These are phyloP conservation scores for Furcifer pardalis DNA, from an alignment of 2,797 vertebrate genomes.

Conservation along the genomic window DNA sequence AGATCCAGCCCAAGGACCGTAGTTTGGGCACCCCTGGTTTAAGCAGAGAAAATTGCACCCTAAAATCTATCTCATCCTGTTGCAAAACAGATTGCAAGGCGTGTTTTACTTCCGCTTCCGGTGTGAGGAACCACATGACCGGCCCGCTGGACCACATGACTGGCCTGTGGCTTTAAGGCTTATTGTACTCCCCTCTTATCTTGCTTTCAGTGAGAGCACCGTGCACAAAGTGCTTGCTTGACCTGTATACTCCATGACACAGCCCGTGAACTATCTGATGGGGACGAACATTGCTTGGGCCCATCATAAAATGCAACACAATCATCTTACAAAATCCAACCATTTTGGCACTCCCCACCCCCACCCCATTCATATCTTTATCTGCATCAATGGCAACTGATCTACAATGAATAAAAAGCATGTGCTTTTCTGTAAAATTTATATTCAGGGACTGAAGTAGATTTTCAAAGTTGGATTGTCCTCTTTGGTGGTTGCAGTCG, in stretches of 20 bases:
- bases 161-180: no score
- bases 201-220: constrained; percentile 18
- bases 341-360: constrained; percentile 65
- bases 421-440: accelerated
- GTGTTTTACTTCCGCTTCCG: no score
- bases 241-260: constrained; percentile 15
- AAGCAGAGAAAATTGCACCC: no score
- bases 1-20: no score
- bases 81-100: no score
- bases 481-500: constrained; percentile 60
- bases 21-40: no score
- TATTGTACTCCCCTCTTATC: constrained; percentile 36
- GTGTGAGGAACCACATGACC: no score
- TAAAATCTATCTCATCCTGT: no score
- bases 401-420: accelerated
- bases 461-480: not conserved
- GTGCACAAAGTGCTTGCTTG: constrained; percentile 37
- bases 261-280: constrained; percentile 28
- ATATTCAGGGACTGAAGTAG: not conserved
- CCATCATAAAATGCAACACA: constrained; percentile 32
- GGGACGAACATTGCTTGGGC: constrained; percentile 43
- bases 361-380: no score
- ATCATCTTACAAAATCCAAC: constrained; percentile 41
- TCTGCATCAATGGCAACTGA: not conserved
- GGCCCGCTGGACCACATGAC: no score